A percentile compares a stretch with the other conserved stretches of the same genome.
Evolutionary conservation across 1,140 invertebrate genomes (phyloP).

Genomic region (Platyscapa corneri): DNA sequence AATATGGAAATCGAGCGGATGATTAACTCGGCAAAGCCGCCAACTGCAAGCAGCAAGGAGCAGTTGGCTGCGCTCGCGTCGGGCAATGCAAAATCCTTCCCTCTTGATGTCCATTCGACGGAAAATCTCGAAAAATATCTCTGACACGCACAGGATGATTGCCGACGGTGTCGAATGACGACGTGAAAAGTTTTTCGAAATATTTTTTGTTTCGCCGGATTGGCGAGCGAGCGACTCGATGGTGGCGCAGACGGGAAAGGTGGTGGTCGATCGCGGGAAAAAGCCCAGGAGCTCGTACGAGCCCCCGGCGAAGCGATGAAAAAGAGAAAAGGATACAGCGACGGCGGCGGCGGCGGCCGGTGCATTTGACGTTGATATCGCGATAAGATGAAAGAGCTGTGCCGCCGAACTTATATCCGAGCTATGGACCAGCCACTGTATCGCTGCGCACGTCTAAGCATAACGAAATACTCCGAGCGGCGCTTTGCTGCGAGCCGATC

Average conservation of each 20-base stretch:
- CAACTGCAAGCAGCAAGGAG: too few species aligned
- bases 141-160: neutral
- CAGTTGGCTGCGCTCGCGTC: too few species aligned
- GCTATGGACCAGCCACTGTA: constrained; percentile 23
- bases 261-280: neutral
- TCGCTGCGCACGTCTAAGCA: constrained; percentile 62
- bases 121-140: neutral
- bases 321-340: constrained; percentile 26
- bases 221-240: neutral
- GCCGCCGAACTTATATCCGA: constrained; percentile 37
- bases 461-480: constrained; percentile 66
- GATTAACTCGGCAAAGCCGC: too few species aligned
- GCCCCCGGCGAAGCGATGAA: neutral
- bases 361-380: constrained; percentile 75
- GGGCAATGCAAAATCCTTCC: too few species aligned
- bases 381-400: constrained; percentile 73
- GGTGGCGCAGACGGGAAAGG: neutral
- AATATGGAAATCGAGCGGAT: too few species aligned
- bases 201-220: neutral
- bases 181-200: neutral
- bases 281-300: neutral
- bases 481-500: constrained; percentile 41
- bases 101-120: too few species aligned
- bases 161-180: neutral
- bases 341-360: constrained; percentile 63